A percentile compares a stretch with the other conserved stretches of the same genome.
Evolutionary conservation across 2,888 invertebrate species (phyloP).

Genomic region (Ethmia dodecea): DNA sequence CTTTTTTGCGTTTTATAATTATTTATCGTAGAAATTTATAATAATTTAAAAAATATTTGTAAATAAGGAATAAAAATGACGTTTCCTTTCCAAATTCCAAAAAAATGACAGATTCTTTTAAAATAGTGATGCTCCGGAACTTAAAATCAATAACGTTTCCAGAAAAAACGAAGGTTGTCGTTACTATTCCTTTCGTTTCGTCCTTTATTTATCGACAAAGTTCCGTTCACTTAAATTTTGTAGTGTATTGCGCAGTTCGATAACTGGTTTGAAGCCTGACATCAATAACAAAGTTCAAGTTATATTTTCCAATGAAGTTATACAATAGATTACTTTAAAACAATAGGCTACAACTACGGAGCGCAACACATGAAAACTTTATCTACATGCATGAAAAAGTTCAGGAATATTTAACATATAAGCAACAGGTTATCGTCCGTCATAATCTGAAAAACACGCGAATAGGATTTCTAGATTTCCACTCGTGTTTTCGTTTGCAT

Average conservation of each 20-base stretch:
- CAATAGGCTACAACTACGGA: not conserved
- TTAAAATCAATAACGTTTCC: not conserved
- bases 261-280: slow-evolving; percentile 18
- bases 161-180: not conserved
- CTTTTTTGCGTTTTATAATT: not conserved
- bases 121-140: not conserved
- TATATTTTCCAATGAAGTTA: not conserved
- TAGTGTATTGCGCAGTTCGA: slow-evolving; percentile 34
- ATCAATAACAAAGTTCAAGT: slow-evolving; percentile 6
- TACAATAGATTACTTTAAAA: not conserved
- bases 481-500: slow-evolving; percentile 61
- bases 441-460: slow-evolving; percentile 67
- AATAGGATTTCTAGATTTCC: slow-evolving; percentile 62
- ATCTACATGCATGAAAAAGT: slow-evolving; percentile 42
- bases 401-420: slow-evolving; percentile 56
- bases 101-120: too few species aligned
- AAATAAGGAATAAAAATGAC: too few species aligned
- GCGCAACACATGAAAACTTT: slow-evolving; percentile 19
- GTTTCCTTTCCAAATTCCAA: not conserved
- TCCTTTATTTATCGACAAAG: too few species aligned
- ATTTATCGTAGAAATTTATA: too few species aligned
- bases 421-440: slow-evolving; percentile 70
- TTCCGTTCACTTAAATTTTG: not conserved
- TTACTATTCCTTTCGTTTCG: not conserved
- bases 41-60: too few species aligned